Evolutionary conservation across 2,797 vertebrate genomes (phyloP).

Genomic region (Centroberyx gerrardi): DNA sequence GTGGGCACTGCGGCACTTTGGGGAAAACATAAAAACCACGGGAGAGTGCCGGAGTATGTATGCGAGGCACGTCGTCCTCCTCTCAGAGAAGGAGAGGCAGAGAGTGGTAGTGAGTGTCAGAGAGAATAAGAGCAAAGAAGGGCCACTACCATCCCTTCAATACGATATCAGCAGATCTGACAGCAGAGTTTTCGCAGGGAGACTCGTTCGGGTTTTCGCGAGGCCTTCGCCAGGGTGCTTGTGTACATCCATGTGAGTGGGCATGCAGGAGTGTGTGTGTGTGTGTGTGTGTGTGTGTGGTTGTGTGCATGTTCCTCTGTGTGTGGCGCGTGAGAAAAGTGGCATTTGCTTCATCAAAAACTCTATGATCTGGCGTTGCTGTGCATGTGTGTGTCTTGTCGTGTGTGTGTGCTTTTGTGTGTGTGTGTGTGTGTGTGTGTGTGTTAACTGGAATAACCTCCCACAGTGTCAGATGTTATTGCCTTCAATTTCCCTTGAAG

Average conservation of each 20-base stretch:
- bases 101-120: conserved; percentile 51
- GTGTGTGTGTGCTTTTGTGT: conserved; percentile 9
- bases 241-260: conserved; percentile 23
- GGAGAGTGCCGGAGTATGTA: conserved; percentile 32
- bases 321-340: conserved; percentile 9
- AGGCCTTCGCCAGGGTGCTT: conserved; percentile 25
- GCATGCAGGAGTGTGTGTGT: conserved; percentile 19
- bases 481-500: conserved; percentile 67
- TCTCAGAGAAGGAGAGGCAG: conserved; percentile 32
- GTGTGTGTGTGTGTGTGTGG: conserved; percentile 11
- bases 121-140: conserved; percentile 63
- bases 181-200: conserved; percentile 45
- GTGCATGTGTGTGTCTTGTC: conserved; percentile 1
- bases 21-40: conserved; percentile 43
- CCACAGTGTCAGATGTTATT: conserved; percentile 71
- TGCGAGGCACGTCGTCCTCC: conserved; percentile 58
- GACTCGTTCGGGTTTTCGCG: conserved; percentile 28
- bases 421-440: conserved; percentile 10
- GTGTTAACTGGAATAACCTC: conserved; percentile 61
- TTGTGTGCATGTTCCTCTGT: conserved; percentile 2
- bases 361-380: not conserved
- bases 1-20: conserved; percentile 60
- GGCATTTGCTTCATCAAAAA: conserved; percentile 10
- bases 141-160: conserved; percentile 44
- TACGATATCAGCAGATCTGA: conserved; percentile 64